Conservation (phyloP, 1,140 invertebrate genomes). For the Hydropsyche tenuis region DNA sequence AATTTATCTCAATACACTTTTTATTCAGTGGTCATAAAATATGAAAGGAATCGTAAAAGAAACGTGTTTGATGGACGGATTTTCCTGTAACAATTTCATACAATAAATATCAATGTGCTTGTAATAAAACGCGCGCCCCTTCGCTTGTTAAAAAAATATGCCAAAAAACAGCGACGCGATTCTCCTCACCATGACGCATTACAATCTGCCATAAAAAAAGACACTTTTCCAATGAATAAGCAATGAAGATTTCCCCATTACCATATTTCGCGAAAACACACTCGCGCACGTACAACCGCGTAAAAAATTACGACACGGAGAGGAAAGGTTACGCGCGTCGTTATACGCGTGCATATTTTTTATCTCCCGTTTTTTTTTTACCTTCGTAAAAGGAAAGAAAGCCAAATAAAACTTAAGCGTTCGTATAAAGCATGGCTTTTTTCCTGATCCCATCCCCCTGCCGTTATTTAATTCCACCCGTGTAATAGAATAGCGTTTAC, state of each 20-base stretch:
- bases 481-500: slow-evolving; percentile 50
- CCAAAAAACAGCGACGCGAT: neutral
- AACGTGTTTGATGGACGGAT: neutral
- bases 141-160: neutral
- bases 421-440: slow-evolving; percentile 45
- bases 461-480: slow-evolving; percentile 48
- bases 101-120: slow-evolving; percentile 8
- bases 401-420: slow-evolving; percentile 50
- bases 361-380: neutral
- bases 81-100: neutral
- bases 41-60: too few species aligned
- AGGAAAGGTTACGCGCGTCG: too few species aligned
- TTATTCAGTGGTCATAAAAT: too few species aligned
- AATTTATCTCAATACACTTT: too few species aligned
- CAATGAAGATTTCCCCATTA: slow-evolving; percentile 49
- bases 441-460: slow-evolving; percentile 12
- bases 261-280: slow-evolving; percentile 41
- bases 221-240: slow-evolving; percentile 49
- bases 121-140: neutral
- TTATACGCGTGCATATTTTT: slow-evolving; percentile 43
- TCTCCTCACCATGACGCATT: slow-evolving; percentile 31
- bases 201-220: slow-evolving; percentile 36
- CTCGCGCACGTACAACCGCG: slow-evolving; percentile 1
- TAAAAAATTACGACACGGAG: slow-evolving; percentile 22
- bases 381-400: slow-evolving; percentile 5